These are phyloP conservation scores for Poeciliopsis turrubarensis DNA, from an alignment of 2,113 vertebrate species.

Conservation along the genomic window DNA sequence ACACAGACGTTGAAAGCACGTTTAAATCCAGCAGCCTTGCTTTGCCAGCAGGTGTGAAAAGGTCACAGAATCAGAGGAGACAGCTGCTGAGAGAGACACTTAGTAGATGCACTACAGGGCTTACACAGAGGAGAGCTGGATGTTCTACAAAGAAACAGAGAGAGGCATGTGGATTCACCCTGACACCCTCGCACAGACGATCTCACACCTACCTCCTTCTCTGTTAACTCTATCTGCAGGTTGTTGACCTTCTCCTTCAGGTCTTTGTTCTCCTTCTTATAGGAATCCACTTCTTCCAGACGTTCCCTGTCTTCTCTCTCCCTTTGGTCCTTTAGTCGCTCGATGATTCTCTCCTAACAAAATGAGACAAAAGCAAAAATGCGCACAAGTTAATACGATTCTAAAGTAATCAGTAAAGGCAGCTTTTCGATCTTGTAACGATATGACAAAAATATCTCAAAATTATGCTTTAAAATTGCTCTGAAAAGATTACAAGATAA, in stretches of 20 bases:
- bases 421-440: not conserved
- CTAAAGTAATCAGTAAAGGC: not conserved
- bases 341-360: conserved; percentile 95
- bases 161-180: conserved; percentile 8
- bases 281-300: conserved; percentile 93
- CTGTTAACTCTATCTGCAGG: conserved; percentile 94
- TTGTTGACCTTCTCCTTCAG: conserved; percentile 96
- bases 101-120: not conserved
- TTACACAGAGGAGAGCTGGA: conserved; percentile 1
- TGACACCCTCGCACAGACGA: not conserved
- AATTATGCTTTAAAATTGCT: too few relatives aligned
- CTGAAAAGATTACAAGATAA: too few relatives aligned
- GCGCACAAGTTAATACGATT: too few relatives aligned
- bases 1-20: conserved; percentile 16
- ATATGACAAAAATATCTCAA: too few relatives aligned
- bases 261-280: conserved; percentile 98
- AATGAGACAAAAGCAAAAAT: conserved; percentile 2
- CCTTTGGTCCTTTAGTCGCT: conserved; percentile 97
- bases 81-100: conserved; percentile 1
- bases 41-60: conserved; percentile 15
- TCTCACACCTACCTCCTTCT: conserved; percentile 91
- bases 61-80: not conserved
- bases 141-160: conserved; percentile 5
- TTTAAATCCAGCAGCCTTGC: conserved; percentile 24
- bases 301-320: conserved; percentile 96